Evolutionary conservation across 2,113 vertebrate species (phyloP).

Genomic region (Mesocricetus auratus): DNA sequence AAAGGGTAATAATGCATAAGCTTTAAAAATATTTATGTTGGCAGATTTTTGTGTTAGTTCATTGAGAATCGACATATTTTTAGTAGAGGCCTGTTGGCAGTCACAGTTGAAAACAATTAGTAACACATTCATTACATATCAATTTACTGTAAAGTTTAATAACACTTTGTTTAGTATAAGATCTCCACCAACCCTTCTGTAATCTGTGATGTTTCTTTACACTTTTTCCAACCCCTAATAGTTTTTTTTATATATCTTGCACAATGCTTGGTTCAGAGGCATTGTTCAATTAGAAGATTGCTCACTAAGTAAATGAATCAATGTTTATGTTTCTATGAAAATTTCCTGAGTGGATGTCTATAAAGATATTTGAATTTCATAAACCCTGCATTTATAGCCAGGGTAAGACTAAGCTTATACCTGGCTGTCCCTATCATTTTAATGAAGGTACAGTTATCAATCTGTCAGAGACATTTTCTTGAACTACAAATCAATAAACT

Average conservation of each 20-base stretch:
- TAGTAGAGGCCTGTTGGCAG: slow-evolving; percentile 40
- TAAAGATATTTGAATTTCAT: slow-evolving; percentile 28
- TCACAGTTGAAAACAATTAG: slow-evolving; percentile 72
- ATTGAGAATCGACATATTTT: slow-evolving; percentile 64
- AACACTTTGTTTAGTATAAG: slow-evolving; percentile 52
- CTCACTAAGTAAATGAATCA: background rate
- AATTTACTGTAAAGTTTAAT: slow-evolving; percentile 68
- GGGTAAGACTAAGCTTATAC: background rate
- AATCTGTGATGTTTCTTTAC: background rate
- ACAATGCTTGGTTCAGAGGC: background rate
- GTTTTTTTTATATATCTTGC: background rate
- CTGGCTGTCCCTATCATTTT: slow-evolving; percentile 8
- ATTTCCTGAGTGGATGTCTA: background rate
- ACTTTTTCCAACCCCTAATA: background rate
- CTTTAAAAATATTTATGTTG: slow-evolving; percentile 71
- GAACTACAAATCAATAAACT: slow-evolving; percentile 34
- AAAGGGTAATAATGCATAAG: slow-evolving; percentile 57
- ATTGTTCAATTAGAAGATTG: slow-evolving; percentile 24
- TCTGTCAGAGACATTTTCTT: slow-evolving; percentile 12
- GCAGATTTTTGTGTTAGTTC: slow-evolving; percentile 59
- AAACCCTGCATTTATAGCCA: background rate
- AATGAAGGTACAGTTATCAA: slow-evolving; percentile 41
- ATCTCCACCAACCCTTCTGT: slow-evolving; percentile 20
- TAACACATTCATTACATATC: slow-evolving; percentile 50
- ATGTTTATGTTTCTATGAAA: slow-evolving; percentile 23